A percentile compares a stretch with the other conserved stretches of the same genome.
Conservation (phyloP, 2,888 invertebrate genomes). For the Standfussiana lucernea region DNA sequence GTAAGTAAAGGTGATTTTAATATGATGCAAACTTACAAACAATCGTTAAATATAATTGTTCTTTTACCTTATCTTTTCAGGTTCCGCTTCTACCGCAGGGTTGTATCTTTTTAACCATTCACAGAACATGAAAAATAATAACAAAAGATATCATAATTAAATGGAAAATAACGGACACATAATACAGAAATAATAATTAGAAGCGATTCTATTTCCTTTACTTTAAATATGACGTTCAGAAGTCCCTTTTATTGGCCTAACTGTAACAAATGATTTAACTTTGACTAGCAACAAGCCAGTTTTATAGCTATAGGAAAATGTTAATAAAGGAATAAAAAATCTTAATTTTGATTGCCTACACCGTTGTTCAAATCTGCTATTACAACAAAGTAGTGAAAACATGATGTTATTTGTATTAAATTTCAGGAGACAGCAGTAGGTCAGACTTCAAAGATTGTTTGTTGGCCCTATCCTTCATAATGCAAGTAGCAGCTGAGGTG, state of each 20-base stretch:
- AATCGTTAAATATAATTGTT: background rate
- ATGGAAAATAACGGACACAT: background rate
- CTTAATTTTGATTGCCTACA: background rate
- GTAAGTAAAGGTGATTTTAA: background rate
- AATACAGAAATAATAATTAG: background rate
- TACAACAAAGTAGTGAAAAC: too few species aligned
- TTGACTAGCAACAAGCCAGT: background rate
- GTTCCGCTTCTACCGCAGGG: background rate
- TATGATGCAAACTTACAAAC: background rate
- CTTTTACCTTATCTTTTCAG: background rate
- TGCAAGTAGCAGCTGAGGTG: too few species aligned
- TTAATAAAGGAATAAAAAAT: too few species aligned
- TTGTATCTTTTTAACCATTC: background rate
- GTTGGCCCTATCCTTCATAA: too few species aligned
- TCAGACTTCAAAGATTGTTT: too few species aligned
- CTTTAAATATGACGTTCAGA: background rate
- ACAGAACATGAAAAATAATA: background rate
- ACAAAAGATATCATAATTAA: background rate
- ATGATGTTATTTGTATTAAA: too few species aligned
- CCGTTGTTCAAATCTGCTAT: background rate
- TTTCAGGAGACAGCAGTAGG: too few species aligned
- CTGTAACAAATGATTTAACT: background rate
- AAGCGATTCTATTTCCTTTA: background rate
- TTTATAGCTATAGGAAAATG: background rate
- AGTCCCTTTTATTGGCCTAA: background rate